Percentiles rank a stretch among this genome's conserved stretches.
Evolutionary conservation across 1,140 invertebrate species (phyloP).

Genomic region (Nephila pilipes): DNA sequence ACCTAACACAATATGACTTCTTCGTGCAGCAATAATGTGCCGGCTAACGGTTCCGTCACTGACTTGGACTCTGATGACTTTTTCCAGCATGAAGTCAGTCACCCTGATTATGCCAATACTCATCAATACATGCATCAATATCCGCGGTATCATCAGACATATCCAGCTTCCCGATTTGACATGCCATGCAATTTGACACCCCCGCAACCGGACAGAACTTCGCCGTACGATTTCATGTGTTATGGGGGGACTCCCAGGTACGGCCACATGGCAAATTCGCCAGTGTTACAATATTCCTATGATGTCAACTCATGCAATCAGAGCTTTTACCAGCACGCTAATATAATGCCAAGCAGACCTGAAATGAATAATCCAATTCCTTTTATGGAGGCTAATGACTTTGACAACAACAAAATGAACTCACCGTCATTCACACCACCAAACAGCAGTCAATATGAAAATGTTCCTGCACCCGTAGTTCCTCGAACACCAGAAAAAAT

Average conservation of each 20-base stretch:
- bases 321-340: constrained; percentile 56
- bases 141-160: constrained; percentile 16
- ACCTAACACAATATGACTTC: constrained; percentile 73
- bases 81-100: background rate
- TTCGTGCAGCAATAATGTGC: constrained; percentile 56
- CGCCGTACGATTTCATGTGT: constrained; percentile 52
- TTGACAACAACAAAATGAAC: constrained; percentile 52
- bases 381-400: constrained; percentile 24
- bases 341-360: background rate
- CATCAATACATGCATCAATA: constrained; percentile 51
- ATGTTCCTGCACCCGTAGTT: constrained; percentile 29
- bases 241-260: constrained; percentile 27
- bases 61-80: constrained; percentile 43
- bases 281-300: constrained; percentile 46
- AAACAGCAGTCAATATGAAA: constrained; percentile 17
- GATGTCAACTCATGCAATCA: constrained; percentile 45
- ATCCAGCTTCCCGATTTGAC: constrained; percentile 1
- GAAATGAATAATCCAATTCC: background rate
- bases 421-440: constrained; percentile 62
- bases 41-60: constrained; percentile 25
- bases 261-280: background rate
- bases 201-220: constrained; percentile 64
- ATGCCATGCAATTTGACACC: constrained; percentile 63
- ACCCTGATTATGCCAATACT: background rate
- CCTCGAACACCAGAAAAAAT: background rate